A percentile compares a stretch with the other conserved stretches of the same genome.
These are phyloP conservation scores for Enchytraeus crypticus DNA, from an alignment of 2,888 invertebrate genomes.

Conservation along the genomic window DNA sequence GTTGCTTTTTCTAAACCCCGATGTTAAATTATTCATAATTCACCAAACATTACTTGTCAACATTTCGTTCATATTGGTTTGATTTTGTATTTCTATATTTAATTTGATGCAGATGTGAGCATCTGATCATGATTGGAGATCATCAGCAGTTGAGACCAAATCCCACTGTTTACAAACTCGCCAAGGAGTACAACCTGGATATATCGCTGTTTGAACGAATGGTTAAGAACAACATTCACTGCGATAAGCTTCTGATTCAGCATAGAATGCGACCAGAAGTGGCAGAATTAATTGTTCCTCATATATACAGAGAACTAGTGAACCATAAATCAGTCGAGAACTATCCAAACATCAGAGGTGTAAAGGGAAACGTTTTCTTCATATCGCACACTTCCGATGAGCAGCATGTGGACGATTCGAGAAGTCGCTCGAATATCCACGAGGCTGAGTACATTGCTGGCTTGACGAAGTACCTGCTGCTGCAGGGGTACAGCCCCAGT, in stretches of 20 bases:
- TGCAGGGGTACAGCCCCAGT: constrained; percentile 35
- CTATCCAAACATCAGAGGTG: constrained; percentile 33
- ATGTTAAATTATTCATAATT: too few species aligned
- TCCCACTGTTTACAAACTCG: constrained; percentile 62
- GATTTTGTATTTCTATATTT: too few species aligned
- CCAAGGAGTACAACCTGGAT: constrained; percentile 61
- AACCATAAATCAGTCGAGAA: constrained; percentile 33
- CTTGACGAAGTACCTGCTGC: constrained; percentile 36
- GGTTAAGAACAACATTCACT: constrained; percentile 60
- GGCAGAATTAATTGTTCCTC: constrained; percentile 31
- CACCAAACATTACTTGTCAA: too few species aligned
- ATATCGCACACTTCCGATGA: constrained; percentile 36
- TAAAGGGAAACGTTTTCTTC: constrained; percentile 37
- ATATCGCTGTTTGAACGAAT: constrained; percentile 75
- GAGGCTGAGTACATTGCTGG: constrained; percentile 37
- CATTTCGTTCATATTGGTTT: too few species aligned
- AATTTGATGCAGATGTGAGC: constrained; percentile 65
- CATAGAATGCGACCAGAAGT: constrained; percentile 46
- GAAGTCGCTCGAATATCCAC: constrained; percentile 36
- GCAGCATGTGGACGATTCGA: constrained; percentile 24
- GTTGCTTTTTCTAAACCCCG: too few species aligned
- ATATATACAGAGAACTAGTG: constrained; percentile 35
- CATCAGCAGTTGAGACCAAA: constrained; percentile 72
- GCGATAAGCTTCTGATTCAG: constrained; percentile 58
- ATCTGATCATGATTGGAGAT: constrained; percentile 74